phyloP scores from a whole-genome alignment of 2,888 invertebrate species.

The Myathropa florea region DNA sequence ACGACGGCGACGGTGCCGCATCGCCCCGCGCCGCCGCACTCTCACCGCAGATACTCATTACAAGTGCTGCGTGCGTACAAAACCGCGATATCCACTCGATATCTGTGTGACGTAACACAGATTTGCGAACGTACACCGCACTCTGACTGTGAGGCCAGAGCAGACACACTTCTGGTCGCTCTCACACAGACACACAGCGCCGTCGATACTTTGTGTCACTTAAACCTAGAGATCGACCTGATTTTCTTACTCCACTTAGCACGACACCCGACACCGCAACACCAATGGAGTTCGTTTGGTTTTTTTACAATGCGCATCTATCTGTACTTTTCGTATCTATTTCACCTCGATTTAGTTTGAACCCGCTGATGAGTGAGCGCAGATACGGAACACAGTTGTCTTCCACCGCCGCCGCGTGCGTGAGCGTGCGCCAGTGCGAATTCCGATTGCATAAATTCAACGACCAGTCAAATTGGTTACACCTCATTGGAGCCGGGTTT shows the following conservation, averaged over 20 bases:
- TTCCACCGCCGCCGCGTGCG: not conserved
- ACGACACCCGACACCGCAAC: slow-evolving; percentile 50
- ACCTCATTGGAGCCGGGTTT: slow-evolving; percentile 47
- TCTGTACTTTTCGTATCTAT: not conserved
- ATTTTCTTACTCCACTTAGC: slow-evolving; percentile 51
- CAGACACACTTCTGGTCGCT: not conserved
- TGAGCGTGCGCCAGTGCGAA: slow-evolving; percentile 4
- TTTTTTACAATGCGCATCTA: not conserved
- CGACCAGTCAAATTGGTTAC: slow-evolving; percentile 54
- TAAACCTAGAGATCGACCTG: slow-evolving; percentile 66
- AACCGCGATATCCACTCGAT: slow-evolving; percentile 37
- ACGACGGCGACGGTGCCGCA: not conserved
- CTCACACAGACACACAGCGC: not conserved
- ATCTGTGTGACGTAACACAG: slow-evolving; percentile 59
- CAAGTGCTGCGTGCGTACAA: slow-evolving; percentile 53
- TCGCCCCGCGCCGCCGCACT: not conserved
- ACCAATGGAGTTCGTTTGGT: slow-evolving; percentile 25
- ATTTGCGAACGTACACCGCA: slow-evolving; percentile 35
- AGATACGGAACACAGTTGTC: slow-evolving; percentile 22
- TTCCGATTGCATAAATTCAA: slow-evolving; percentile 41
- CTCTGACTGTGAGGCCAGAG: not conserved
- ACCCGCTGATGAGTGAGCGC: slow-evolving; percentile 15
- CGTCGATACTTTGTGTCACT: slow-evolving; percentile 30
- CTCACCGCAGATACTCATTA: slow-evolving; percentile 13
- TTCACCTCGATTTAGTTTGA: slow-evolving; percentile 30